Evolutionary conservation across 2,113 vertebrate genomes (phyloP), one percentile per base, ranked within the genome.

Genomic region (Psittacus erithacus): DNA sequence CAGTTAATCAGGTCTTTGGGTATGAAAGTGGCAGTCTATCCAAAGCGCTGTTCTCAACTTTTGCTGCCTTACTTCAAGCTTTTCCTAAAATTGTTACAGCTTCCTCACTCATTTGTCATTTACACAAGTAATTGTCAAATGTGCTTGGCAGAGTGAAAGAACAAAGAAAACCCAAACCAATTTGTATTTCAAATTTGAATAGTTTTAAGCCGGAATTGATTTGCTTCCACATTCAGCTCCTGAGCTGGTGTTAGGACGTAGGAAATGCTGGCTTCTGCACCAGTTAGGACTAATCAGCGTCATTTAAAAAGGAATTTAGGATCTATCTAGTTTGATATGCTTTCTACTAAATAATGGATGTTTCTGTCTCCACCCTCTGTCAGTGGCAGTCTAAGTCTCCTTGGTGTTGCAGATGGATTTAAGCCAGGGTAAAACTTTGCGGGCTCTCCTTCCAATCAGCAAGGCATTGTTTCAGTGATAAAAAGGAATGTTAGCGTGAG

Each of bases 141-240:
- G 8, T 60, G 73, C 43, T 68, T 68, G 39, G 19, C 3, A 2
- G 33, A 65, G 35, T 8, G 20, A 50, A 43, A 67, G 81, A 28
- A 29, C 28, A 60, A 18, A 60, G 46, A 29, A 41, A 9, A 1
- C 0, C 2, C 6, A 10, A 10, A 13, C 23, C 23, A 2, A 2
- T 50, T 86, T 83, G 46, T 71, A 28, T 80, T 86, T 80, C 18
- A 70, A 87, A 55, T 28, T 12, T 7, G 12, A 53, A 17, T 57
- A 29, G 39, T 77, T 96, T 91, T 67, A 57, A 55, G 35, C 27
- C 59, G 33, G 55, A 82, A 43, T 62, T 35, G 29, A 24, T 49
- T 81, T 41, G 49, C 49, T 13, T 81, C 83, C 4, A 2, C 15
- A 12, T 84, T 82, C 77, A 53, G 17, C 28, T 84, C n/a, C 50